phyloP scores from a whole-genome alignment of 2,113 vertebrate genomes.

The Siniperca chuatsi region DNA sequence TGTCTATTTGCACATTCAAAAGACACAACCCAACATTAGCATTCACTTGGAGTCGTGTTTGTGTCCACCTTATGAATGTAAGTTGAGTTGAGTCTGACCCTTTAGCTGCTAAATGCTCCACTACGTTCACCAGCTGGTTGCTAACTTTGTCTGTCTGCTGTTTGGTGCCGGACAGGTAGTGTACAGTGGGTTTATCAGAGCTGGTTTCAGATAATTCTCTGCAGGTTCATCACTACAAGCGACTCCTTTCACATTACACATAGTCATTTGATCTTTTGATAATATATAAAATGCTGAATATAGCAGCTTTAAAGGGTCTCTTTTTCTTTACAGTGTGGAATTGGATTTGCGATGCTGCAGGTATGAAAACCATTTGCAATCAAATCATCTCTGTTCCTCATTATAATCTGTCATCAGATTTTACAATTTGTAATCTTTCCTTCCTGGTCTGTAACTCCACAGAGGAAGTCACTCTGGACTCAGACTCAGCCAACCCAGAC shows the following conservation, averaged over 20 bases:
- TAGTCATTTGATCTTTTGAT: not conserved
- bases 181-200: not conserved
- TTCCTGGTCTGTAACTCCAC: not conserved
- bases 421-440: not conserved
- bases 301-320: not conserved
- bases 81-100: not conserved
- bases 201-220: not conserved
- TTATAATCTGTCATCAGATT: accelerated
- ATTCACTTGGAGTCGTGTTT: not conserved
- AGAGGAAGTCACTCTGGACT: slow-evolving; percentile 88
- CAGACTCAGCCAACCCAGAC: slow-evolving; percentile 78
- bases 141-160: not conserved
- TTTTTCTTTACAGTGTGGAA: slow-evolving; percentile 80
- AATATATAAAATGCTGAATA: not conserved
- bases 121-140: not conserved
- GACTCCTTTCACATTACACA: not conserved
- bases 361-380: slow-evolving; percentile 53
- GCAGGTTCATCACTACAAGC: not conserved
- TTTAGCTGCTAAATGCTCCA: not conserved
- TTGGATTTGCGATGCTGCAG: slow-evolving; percentile 84
- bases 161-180: not conserved
- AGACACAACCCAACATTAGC: not conserved
- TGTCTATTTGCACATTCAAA: not conserved
- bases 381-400: not conserved
- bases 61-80: not conserved